A percentile compares a stretch with the other conserved stretches of the same genome.
phyloP scores from a whole-genome alignment of 2,113 vertebrate species.

The Megaptera novaeangliae region DNA sequence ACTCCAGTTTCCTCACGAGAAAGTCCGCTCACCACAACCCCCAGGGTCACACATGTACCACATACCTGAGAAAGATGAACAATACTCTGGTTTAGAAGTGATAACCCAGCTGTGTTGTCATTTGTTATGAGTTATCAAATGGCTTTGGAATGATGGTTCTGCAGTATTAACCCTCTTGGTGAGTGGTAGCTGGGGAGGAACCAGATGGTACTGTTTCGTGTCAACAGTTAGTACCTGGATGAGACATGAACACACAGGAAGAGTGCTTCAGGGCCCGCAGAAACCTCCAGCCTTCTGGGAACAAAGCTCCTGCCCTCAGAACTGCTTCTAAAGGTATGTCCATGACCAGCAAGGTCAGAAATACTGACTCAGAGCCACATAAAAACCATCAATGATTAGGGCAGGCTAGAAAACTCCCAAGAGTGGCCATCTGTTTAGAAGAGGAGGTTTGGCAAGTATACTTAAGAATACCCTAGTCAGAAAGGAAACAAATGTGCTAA shows the following conservation, averaged over 20 bases:
- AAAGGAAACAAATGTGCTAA: not conserved
- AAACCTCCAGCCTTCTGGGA: not conserved
- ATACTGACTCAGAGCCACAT: not conserved
- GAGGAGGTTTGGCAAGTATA: not conserved
- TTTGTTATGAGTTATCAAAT: not conserved
- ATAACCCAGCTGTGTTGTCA: not conserved
- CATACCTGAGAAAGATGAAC: slow-evolving; percentile 43
- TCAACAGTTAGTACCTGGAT: not conserved
- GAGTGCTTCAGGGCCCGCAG: not conserved
- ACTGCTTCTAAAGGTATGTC: not conserved
- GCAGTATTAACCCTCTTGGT: not conserved
- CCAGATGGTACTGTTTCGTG: not conserved
- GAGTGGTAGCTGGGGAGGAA: not conserved
- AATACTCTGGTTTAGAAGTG: not conserved
- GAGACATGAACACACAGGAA: not conserved
- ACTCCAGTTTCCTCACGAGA: not conserved
- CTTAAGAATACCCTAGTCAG: not conserved
- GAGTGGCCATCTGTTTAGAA: not conserved
- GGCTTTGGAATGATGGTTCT: not conserved
- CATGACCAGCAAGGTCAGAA: not conserved
- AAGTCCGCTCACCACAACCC: not conserved
- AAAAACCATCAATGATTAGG: not conserved
- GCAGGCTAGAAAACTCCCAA: not conserved
- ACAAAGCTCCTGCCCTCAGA: not conserved
- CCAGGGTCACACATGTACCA: not conserved